Conservation (phyloP, 2,113 vertebrate species). For the Cyphomyrus discorhynchus region DNA sequence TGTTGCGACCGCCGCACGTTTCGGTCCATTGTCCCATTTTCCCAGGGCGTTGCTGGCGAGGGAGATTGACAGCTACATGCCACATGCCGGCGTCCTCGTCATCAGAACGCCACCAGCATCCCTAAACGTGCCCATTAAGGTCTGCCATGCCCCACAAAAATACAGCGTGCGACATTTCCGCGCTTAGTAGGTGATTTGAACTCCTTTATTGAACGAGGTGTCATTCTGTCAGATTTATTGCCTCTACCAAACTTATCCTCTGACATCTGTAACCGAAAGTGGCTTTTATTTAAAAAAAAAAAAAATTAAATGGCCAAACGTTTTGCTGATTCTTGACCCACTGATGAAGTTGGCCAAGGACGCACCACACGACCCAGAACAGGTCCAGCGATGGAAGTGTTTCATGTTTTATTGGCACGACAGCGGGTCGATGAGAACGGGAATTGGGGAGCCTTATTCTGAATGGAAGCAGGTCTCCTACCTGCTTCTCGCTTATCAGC, state of each 20-base stretch:
- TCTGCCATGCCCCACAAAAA: background rate
- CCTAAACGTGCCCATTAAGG: background rate
- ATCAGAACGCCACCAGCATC: background rate
- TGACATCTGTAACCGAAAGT: background rate
- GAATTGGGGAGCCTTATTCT: background rate
- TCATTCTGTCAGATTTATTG: background rate
- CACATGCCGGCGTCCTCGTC: background rate
- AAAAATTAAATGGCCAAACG: background rate
- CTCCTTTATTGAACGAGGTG: background rate
- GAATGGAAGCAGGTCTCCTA: background rate
- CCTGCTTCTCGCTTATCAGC: background rate
- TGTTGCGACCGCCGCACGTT: background rate
- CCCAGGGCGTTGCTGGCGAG: background rate
- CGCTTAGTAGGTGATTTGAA: background rate
- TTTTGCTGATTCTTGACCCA: background rate
- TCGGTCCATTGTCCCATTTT: background rate
- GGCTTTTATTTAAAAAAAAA: background rate
- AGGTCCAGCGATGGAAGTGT: background rate
- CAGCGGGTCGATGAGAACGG: background rate
- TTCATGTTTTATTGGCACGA: constrained; percentile 4
- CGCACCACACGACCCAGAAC: background rate
- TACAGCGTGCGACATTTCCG: background rate
- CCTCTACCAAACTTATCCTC: background rate
- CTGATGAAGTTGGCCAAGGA: background rate
- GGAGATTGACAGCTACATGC: background rate